Evolutionary conservation across 2,888 invertebrate genomes (phyloP).

Genomic region (Iselma pallidipennis): DNA sequence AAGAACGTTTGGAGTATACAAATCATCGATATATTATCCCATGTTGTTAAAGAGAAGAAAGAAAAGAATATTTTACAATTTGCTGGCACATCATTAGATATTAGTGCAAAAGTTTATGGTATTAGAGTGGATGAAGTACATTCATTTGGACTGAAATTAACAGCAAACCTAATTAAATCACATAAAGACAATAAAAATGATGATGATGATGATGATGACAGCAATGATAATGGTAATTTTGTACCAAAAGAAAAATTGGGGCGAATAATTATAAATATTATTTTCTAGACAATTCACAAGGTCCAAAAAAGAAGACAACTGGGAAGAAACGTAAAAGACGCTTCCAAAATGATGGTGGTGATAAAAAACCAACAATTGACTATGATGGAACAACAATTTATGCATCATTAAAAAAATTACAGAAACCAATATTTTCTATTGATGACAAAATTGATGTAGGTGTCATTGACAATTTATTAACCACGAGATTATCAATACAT

Average conservation of each 20-base stretch:
- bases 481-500: conserved; percentile 33
- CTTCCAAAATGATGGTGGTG: conserved; percentile 28
- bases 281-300: conserved; percentile 2
- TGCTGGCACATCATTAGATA: conserved; percentile 84
- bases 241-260: background rate
- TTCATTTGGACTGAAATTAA: conserved; percentile 77
- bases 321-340: conserved; percentile 32
- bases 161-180: conserved; percentile 62
- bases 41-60: conserved; percentile 68
- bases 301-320: conserved; percentile 24
- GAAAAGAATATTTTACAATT: conserved; percentile 77
- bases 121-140: conserved; percentile 85
- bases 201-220: conserved; percentile 29
- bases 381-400: conserved; percentile 36
- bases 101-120: conserved; percentile 86
- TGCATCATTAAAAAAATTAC: conserved; percentile 38
- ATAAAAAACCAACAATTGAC: conserved; percentile 37
- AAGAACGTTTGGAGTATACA: conserved; percentile 90
- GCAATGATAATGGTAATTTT: background rate
- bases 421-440: conserved; percentile 42
- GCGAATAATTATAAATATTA: background rate
- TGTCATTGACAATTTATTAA: conserved; percentile 43
- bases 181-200: conserved; percentile 30
- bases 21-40: conserved; percentile 83
- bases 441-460: conserved; percentile 39